phyloP scores from a whole-genome alignment of 2,797 vertebrate species.

The Phylloscopus collybita region DNA sequence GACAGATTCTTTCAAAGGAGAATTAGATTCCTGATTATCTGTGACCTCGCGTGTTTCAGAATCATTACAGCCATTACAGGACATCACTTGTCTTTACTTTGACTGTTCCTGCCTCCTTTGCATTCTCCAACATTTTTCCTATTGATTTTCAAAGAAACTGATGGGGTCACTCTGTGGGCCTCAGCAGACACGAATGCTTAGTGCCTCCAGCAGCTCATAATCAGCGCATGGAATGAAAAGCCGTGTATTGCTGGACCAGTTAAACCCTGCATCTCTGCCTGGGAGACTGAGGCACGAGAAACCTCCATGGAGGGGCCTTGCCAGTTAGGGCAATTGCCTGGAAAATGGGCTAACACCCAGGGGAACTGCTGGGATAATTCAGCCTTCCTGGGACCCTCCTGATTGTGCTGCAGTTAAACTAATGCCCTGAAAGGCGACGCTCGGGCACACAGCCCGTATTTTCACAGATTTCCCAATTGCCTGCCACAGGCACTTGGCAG shows the following conservation, averaged over 20 bases:
- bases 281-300: neutral
- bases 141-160: conserved; percentile 56
- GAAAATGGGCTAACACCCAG: neutral
- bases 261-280: neutral
- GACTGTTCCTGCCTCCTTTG: conserved; percentile 48
- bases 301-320: neutral
- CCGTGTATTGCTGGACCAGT: neutral
- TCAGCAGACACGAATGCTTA: neutral
- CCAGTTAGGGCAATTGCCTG: neutral
- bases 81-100: conserved; percentile 53
- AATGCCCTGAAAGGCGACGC: rapidly evolving
- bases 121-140: conserved; percentile 39
- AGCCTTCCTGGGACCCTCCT: neutral
- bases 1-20: conserved; percentile 70
- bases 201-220: neutral
- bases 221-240: neutral
- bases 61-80: conserved; percentile 64
- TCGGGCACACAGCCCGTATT: neutral
- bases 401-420: neutral
- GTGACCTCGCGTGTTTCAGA: conserved; percentile 56
- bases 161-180: conserved; percentile 24
- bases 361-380: neutral
- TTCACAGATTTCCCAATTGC: neutral
- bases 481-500: neutral
- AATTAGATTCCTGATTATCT: conserved; percentile 71